Conservation (phyloP, 2,888 invertebrate genomes). For the Acleris sparsana region DNA sequence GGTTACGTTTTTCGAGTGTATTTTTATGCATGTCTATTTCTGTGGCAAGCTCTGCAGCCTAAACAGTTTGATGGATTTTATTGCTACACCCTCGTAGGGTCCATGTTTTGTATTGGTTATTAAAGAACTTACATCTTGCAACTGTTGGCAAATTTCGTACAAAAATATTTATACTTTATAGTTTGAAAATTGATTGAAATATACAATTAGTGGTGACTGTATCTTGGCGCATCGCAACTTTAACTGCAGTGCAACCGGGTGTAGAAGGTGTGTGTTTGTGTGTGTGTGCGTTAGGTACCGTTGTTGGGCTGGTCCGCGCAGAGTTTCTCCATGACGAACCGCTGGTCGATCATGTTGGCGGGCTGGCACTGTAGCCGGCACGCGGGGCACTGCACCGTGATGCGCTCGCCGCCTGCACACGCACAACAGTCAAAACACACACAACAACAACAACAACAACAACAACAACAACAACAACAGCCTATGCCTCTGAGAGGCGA, state of each 20-base stretch:
- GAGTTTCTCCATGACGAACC: constrained; percentile 89
- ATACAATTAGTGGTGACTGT: too few species aligned
- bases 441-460: not conserved
- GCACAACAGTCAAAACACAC: not conserved
- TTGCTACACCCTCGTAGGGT: too few species aligned
- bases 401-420: constrained; percentile 64
- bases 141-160: too few species aligned
- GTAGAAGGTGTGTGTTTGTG: not conserved
- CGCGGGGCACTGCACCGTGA: constrained; percentile 85
- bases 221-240: too few species aligned
- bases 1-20: too few species aligned
- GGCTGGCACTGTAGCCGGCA: constrained; percentile 89
- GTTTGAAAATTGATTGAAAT: too few species aligned
- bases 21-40: too few species aligned
- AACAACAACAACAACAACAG: not conserved
- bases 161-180: too few species aligned
- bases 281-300: constrained; percentile 44
- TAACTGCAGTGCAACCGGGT: not conserved
- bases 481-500: not conserved
- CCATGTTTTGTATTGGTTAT: too few species aligned
- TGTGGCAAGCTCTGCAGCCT: too few species aligned
- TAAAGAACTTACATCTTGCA: too few species aligned
- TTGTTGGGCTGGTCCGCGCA: constrained; percentile 72
- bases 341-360: constrained; percentile 91
- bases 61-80: too few species aligned